Evolutionary conservation across 2,113 vertebrate species (phyloP), one percentile per base, ranked within the genome.

Genomic region (Channa argus): DNA sequence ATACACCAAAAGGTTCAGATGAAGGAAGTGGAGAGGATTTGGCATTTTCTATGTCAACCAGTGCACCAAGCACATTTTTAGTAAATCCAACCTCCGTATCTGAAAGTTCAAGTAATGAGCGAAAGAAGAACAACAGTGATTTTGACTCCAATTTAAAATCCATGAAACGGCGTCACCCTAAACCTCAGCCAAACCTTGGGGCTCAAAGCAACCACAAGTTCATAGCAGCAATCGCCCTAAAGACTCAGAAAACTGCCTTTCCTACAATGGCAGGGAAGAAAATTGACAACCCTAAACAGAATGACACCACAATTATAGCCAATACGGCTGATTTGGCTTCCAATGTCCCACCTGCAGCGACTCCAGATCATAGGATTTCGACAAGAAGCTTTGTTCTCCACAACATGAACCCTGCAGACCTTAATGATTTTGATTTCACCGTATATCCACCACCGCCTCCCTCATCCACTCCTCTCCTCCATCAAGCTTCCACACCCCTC

Each of bases 401-500:
- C 54, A 58, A 58, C 39, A 47, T 47, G 45, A 64, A 76, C 37
- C 1, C 15, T 0, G 0, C n/a, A 46, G 61, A 79, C 2, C 0
- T 52, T 36, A 11, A 56, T 8, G 47, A 49, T 1, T 52, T 62
- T 39, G 44, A 71, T 15, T 38, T 61, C 24, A 24, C 3, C 47
- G 38, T 3, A n/a, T 84, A 73, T 36, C 71, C 83, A 14, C 71
- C 56, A 44, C 77, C 71, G 5, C 53, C 77, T 3, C 75, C 72
- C 0, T 82, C 80, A 10, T 69, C 77, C 24, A 77, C 71, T 60
- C 82, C 78, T 54, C 55, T 54, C 7, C 54, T 77, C 45, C 82
- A 63, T 47, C 72, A 64, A 8, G 58, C 86, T 10, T 89, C 82
- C 88, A 92, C 59, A 86, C 61, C 2, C 0, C 13, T 60, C 5